A percentile compares a stretch with the other conserved stretches of the same genome.
These are phyloP conservation scores for Dendrolimus kikuchii DNA, from an alignment of 1,140 invertebrate genomes.

Conservation along the genomic window DNA sequence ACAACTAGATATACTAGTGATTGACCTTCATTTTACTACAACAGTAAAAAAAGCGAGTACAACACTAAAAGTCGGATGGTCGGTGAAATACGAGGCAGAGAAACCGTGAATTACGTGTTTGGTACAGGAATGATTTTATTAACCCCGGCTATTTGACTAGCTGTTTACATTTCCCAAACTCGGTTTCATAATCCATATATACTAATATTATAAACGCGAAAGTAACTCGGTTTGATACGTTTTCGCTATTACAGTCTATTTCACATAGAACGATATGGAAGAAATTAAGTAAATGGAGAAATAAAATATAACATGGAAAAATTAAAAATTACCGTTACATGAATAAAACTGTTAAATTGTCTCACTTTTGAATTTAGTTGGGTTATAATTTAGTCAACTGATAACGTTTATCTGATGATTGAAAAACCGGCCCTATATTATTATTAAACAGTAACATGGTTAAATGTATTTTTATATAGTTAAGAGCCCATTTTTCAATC, in stretches of 20 bases:
- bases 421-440: too few relatives aligned
- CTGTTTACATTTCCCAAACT: conserved; percentile 32
- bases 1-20: conserved; percentile 39
- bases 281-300: too few relatives aligned
- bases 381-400: too few relatives aligned
- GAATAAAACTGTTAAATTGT: too few relatives aligned
- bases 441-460: too few relatives aligned
- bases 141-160: conserved; percentile 32
- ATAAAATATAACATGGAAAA: too few relatives aligned
- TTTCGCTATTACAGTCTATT: neutral
- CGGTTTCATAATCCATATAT: conserved; percentile 13
- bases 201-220: conserved; percentile 16
- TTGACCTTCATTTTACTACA: conserved; percentile 58
- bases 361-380: too few relatives aligned
- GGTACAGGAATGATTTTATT: conserved; percentile 52
- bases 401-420: too few relatives aligned
- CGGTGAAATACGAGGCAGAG: conserved; percentile 45
- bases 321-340: too few relatives aligned
- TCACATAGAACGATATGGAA: too few relatives aligned
- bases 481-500: too few relatives aligned
- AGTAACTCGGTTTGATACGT: neutral
- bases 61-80: conserved; percentile 53
- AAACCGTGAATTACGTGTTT: conserved; percentile 28
- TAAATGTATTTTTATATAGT: too few relatives aligned
- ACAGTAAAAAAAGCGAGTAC: conserved; percentile 49